Percentiles rank a stretch among this genome's conserved stretches.
These are phyloP conservation scores for Polymixis flavicincta DNA, from an alignment of 2,888 invertebrate species.

Conservation along the genomic window DNA sequence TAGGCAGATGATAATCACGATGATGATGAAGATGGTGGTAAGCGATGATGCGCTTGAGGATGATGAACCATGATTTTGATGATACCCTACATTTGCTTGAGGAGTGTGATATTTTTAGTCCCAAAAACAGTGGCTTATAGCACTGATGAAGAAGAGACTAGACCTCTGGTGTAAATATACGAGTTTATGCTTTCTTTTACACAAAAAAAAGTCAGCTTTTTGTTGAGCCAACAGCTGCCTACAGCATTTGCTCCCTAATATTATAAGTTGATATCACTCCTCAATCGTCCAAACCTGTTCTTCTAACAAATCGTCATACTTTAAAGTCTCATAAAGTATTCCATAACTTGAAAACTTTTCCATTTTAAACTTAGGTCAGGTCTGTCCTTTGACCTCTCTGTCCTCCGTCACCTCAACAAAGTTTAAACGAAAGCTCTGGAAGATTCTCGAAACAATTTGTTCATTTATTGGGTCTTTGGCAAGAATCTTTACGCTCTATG, in stretches of 20 bases:
- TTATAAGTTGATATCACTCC: background rate
- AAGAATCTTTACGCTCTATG: slow-evolving; percentile 27
- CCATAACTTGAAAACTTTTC: slow-evolving; percentile 34
- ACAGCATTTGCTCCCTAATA: background rate
- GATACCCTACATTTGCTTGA: background rate
- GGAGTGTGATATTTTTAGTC: background rate
- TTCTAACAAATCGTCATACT: slow-evolving; percentile 14
- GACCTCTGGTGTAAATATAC: background rate
- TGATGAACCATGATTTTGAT: background rate
- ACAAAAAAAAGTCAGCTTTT: background rate
- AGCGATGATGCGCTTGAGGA: background rate
- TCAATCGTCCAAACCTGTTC: background rate
- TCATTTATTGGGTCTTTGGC: slow-evolving; percentile 28
- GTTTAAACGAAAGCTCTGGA: slow-evolving; percentile 20
- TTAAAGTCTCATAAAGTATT: slow-evolving; percentile 7
- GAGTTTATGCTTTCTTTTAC: background rate
- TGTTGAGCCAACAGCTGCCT: background rate
- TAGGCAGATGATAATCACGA: background rate
- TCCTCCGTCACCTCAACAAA: slow-evolving; percentile 36
- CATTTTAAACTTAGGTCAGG: slow-evolving; percentile 29
- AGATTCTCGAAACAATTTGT: slow-evolving; percentile 43
- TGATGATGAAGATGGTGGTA: no score
- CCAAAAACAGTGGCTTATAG: background rate
- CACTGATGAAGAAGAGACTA: background rate
- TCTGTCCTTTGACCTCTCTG: slow-evolving; percentile 29